Evolutionary conservation across 37 sponge, comb jelly and placozoan species (phyloP), one percentile per base, ranked within the genome.

Genomic region (Beroe ovata): DNA sequence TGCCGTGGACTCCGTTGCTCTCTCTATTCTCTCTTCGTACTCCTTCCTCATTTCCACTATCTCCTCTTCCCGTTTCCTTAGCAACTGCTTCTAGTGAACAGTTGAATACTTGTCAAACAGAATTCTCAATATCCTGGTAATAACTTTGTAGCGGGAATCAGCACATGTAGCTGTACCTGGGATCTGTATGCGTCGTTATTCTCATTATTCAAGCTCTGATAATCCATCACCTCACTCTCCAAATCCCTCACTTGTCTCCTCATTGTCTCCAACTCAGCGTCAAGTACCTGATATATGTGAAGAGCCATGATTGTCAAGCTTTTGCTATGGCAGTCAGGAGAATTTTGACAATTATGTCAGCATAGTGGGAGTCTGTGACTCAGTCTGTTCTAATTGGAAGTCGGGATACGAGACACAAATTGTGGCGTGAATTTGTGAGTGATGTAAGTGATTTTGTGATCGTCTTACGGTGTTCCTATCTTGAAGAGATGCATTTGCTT

Each of bases 141-240:
- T 47, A 47, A 47, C 54, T 47, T 11, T 16, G 6, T 47, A 47
- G 11, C 11, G 11, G 11, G 54, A 11, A 16, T 16, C 6, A 47
- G 54, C 54, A 47, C 11, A 11, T 47, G 54, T 47, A 47, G 54
- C n/a, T n/a, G 8, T 35, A 77, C 84, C 38, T 77, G 84, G 28
- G 19, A 42, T 16, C 38, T 39, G 54, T 42, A 42, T 2, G 84
- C 84, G 21, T 77, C 54, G 23, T 77, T 42, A 36, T 77, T 77
- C 33, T 77, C 84, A 6, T 77, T 54, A 28, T 77, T 39, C 21
- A 77, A 26, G 19, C 41, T 77, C 54, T 77, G 28, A 19, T 77
- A 77, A 25, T 77, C 84, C 41, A 42, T 54, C 8, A 77, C 84
- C 28, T 77, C 84, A 39, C 54, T 77, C 28, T 77, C 84, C 25